Evolutionary conservation across 2,113 vertebrate species (phyloP), one percentile per base, ranked within the genome.

Genomic region (Trachemys scripta): DNA sequence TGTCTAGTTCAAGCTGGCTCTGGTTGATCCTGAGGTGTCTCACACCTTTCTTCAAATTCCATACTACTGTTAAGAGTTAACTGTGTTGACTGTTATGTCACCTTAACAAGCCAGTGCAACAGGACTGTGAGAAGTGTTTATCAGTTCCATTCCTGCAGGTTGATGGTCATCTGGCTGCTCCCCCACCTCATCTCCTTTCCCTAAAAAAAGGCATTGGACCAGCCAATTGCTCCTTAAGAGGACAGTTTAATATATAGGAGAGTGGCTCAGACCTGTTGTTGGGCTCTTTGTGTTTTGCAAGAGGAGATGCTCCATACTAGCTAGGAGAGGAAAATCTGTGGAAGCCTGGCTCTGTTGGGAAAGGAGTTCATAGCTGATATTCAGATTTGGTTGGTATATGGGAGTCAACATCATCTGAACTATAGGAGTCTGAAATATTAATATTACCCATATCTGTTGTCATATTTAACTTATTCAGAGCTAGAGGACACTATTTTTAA

Each of bases 141-240:
- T 81, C 5, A 0, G 11, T 42, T 87, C 89, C 10, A 6, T 90
- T 92, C 92, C 31, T 88, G 65, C 85, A 81, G 87, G 96, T 85
- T 53, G 27, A 85, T 80, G 6, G 80, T 76, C 83, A 87, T 91
- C 53, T 87, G 1, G 45, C 85, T 94, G 90, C 47, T 6, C 10
- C 90, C 22, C 51, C 49, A 14, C 51, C 17, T 2, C 51, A 20
- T 11, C 56, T 59, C 25, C 6, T 90, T 31, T 91, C 45, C 45
- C 80, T 96, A 92, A 91, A 92, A 96, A 85, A 42, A 91, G 84
- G 19, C 59, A 27, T 53, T 91, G 3, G 31, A 72, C 88, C 93
- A 88, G 62, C 81, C 56, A 95, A 11, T 57, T 86, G 35, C 8
- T 92, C 90, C 75, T 86, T 92, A 82, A 49, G 45, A 78, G 50